These are phyloP conservation scores for Mechanitis messenoides DNA, from an alignment of 2,888 invertebrate genomes.

Conservation along the genomic window DNA sequence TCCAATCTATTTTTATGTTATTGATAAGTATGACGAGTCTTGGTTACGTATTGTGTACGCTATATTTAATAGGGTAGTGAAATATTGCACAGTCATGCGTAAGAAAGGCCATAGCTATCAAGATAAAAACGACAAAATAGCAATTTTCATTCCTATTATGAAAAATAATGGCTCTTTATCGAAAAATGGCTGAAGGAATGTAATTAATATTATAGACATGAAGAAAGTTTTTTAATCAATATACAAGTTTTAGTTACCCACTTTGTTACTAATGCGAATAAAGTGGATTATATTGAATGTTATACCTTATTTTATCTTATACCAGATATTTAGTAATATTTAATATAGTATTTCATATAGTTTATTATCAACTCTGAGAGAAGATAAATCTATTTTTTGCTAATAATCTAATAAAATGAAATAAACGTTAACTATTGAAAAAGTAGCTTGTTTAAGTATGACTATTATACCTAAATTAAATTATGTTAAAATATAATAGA, in stretches of 20 bases:
- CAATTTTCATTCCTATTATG: neutral
- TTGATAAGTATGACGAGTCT: neutral
- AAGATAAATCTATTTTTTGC: too few relatives aligned
- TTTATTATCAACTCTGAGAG: too few relatives aligned
- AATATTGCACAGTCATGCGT: constrained; percentile 3
- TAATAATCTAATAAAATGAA: too few relatives aligned
- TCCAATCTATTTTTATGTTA: neutral
- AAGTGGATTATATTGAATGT: too few relatives aligned
- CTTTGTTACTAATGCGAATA: too few relatives aligned
- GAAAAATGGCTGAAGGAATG: neutral
- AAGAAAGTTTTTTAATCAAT: constrained; percentile 29
- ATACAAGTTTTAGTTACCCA: constrained; percentile 24
- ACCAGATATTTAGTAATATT: too few relatives aligned
- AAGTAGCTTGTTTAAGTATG: too few relatives aligned
- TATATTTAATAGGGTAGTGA: neutral
- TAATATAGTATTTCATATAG: too few relatives aligned
- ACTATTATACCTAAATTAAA: too few relatives aligned
- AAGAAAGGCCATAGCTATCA: neutral
- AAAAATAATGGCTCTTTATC: neutral
- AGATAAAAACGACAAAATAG: constrained; percentile 4
- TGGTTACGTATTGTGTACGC: neutral
- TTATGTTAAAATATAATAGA: too few relatives aligned
- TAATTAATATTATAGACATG: neutral
- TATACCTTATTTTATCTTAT: too few relatives aligned
- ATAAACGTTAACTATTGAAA: too few relatives aligned